Conservation (phyloP, 2,888 invertebrate species). For the Microctonus brassicae region DNA sequence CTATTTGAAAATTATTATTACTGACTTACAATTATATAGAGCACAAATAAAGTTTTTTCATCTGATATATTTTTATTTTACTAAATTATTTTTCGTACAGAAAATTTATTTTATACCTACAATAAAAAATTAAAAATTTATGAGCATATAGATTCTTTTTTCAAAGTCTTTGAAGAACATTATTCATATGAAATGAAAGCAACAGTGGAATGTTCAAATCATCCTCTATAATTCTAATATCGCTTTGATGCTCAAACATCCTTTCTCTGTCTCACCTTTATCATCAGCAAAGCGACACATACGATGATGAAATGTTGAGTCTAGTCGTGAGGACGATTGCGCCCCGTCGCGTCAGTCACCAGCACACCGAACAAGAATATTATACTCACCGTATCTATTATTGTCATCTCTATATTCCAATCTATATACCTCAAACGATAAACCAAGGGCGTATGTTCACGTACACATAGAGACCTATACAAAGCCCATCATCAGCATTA, state of each 20-base stretch:
- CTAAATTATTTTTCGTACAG: too few relatives aligned
- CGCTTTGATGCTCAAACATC: slow-evolving; percentile 47
- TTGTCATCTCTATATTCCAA: slow-evolving; percentile 26
- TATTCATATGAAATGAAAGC: slow-evolving; percentile 47
- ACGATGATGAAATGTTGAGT: slow-evolving; percentile 47
- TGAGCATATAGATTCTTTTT: too few relatives aligned
- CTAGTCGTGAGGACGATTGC: slow-evolving; percentile 15
- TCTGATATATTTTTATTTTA: too few relatives aligned
- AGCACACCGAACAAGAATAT: slow-evolving; percentile 30
- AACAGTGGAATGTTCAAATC: slow-evolving; percentile 61
- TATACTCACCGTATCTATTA: slow-evolving; percentile 38
- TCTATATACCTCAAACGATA: not conserved
- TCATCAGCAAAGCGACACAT: slow-evolving; percentile 25
- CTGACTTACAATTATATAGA: too few relatives aligned
- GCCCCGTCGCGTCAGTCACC: slow-evolving; percentile 36
- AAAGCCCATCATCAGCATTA: not conserved
- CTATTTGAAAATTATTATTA: not conserved
- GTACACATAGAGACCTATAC: not conserved
- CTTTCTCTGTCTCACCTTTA: slow-evolving; percentile 46
- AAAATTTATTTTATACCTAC: too few relatives aligned
- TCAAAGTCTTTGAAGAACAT: slow-evolving; percentile 1
- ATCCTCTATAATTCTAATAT: slow-evolving; percentile 63
- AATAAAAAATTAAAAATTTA: not conserved
- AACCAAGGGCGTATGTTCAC: not conserved
- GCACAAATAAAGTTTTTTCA: too few relatives aligned